Base-by-base conservation (phyloP, 1,140 invertebrate species). In the Eueides isabella region DNA sequence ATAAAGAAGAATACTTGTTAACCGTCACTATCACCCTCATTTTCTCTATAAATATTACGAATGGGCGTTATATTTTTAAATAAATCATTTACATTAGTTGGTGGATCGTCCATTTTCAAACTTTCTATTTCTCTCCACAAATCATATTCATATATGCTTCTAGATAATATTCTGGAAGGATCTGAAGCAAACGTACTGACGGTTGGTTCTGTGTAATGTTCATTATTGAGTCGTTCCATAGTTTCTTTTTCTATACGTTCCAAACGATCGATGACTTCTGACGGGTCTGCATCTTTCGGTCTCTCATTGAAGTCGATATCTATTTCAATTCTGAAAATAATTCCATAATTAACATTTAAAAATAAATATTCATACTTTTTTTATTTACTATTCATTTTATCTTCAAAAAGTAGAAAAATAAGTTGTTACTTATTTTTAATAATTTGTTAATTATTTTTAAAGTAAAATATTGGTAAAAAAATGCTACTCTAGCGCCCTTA, bases 211-310 rank as follows among this genome's bases (percentile, higher is more conserved):
- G 48, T 55, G 2, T 55, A 55, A 61, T 64, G 14, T 35, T 70
- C 44, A 31, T 75, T 72, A 64, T 78, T 83, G 9, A 88, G 62
- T 5, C 89, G 81, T 38, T 89, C 83, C 26, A 78, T 77, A 0
- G 89, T 92, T 71, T 92, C 91, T 16, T 77, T 88, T 76, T 92
- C 91, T 26, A 92, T 92, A 71, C 80, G 76, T 66, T 92, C 91
- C 61, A 92, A 78, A 26, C 86, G 83, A 12, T 91, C 88, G 12
- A 92, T 80, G 5, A 82, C 85, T 61, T 78, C 75, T 4, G 80
- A 71, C 5, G 90, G 75, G 76, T 92, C 90, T n/a, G 63, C 71
- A 41, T 77, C 80, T 75, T 79, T 69, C 12, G 85, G 84, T 76
- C 86, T 74, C 23, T 81, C 70, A 65, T 83, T 86, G 33, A 90